Evolutionary conservation across 30 jellyfish, hydroid and myxozoan genomes (phyloP), one percentile per base, ranked within the genome.

Genomic region (Kudoa iwatai): DNA sequence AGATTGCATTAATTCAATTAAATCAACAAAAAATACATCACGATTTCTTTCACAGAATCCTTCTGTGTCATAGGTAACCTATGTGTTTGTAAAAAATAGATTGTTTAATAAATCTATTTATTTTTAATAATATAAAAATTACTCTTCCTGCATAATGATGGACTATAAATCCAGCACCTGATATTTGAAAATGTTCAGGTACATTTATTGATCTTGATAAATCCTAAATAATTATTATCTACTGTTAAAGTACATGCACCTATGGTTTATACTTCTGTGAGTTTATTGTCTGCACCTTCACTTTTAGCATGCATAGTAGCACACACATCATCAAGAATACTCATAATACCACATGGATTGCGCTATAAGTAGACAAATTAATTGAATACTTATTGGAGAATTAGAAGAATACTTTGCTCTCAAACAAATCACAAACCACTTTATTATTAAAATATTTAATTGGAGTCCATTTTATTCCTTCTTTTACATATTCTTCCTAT

Each of bases 271-370:
- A 77, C 96, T 81, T 77, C 85, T 43, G 62, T 30, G 23, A 60
- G 51, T 45, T 77, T 77, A 54, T 40, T 53, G 43, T 77, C 96
- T 6, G 96, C 96, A 1, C 96, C 96, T 34, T 77, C 96, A 7
- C 83, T 63, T 32, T 53, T 77, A n/a, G 96, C 96, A 40, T 77
- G 96, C 96, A 77, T 51, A 15, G 96, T 77, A 13, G 96, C 96
- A 55, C 96, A 77, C 2, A 77, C 88, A 44, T 77, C 96, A 53
- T 77, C 96, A 17, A 77, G 42, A 22, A 77, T 82, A 44, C 88
- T 57, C 84, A 77, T 77, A 30, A 77, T 54, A 19, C 96, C 96
- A 21, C 85, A 84, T 6, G 96, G 96, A 49, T 77, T 77, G 86
- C 62, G 26, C 13, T 42, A 48, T 17, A 14, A 17, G 18, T 21